Base-by-base conservation (phyloP, 2,888 invertebrate genomes). In the Yponomeuta plumbellus region DNA sequence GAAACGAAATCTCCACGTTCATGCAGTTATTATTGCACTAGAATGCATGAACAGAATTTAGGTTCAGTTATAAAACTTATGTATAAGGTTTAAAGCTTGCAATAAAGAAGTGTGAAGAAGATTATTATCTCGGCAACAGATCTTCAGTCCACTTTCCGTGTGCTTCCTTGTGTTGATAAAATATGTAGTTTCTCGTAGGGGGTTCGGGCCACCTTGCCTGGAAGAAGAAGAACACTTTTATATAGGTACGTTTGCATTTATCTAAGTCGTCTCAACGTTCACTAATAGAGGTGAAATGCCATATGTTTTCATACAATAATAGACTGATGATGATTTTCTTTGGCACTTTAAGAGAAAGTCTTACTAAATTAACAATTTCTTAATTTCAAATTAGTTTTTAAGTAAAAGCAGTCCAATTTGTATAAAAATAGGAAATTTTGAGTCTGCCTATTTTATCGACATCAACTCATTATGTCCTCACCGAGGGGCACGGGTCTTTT, bases 201-300 rank as follows among this genome's bases (percentile, higher is more conserved):
- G 76, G 78, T 74, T 65, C 65, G 34, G 80, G 81, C 81, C 77
- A 80, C 71, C 80, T 78, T 76, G 82, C 86, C 88, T 89, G 86
- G 88, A 88, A 86, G 84, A 89, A 86, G 83, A 89, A 89, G 86
- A 88, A 88, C 86, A 83, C 87, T 86, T 68, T 87, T 88, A 86
- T 88, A 63, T 63, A 63, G 63, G 40, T 63, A 63, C 23, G 21
- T 63, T 63, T 44, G 20, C 44, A 40, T 63, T 13, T 21, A 26
- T 63, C 44, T 63, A 20, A 44, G 22, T 21, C 40, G 44, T 40
- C 63, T 5, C 44, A 34, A 61, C n/a, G 23, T 59, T 22, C 11
- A 59, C 59, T 11, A 59, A 59, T 59, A 59, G 21, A 23, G 59
- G 44, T 44, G 44, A 44, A 44, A 44, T 17, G 44, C 13, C 44